Percentiles rank a stretch among this genome's conserved stretches.
Conservation (phyloP, 2,113 vertebrate species). For the Pycnonotus jocosus region DNA sequence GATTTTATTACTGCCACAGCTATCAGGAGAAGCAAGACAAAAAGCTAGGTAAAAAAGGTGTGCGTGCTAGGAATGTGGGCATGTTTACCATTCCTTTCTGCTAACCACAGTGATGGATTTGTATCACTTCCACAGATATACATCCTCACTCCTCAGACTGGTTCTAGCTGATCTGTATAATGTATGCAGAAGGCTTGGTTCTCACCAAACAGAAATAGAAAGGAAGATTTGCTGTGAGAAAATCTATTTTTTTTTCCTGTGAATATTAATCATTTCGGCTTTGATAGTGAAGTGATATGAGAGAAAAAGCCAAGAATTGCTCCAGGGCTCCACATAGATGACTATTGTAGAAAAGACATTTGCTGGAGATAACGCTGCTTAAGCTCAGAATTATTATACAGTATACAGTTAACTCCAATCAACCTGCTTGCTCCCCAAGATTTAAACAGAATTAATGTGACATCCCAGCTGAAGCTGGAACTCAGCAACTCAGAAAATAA, state of each 20-base stretch:
- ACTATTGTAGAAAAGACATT: slow-evolving; percentile 53
- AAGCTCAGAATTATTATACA: slow-evolving; percentile 50
- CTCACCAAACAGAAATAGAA: slow-evolving; percentile 50
- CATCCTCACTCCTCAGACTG: background rate
- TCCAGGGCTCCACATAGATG: slow-evolving; percentile 54
- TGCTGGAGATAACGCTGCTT: slow-evolving; percentile 49
- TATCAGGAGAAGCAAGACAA: background rate
- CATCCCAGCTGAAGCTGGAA: slow-evolving; percentile 39
- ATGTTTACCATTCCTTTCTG: background rate
- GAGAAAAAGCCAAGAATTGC: slow-evolving; percentile 54
- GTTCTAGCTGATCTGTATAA: slow-evolving; percentile 38
- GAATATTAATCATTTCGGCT: slow-evolving; percentile 65
- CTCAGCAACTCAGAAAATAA: slow-evolving; percentile 43
- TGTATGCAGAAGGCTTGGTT: slow-evolving; percentile 34
- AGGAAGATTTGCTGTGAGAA: slow-evolving; percentile 31
- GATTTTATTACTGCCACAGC: background rate
- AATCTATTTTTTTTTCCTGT: slow-evolving; percentile 29
- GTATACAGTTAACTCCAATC: slow-evolving; percentile 37
- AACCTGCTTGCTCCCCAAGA: slow-evolving; percentile 35
- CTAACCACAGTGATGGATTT: background rate
- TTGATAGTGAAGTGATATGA: slow-evolving; percentile 53
- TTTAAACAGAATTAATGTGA: slow-evolving; percentile 57
- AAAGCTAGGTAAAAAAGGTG: background rate
- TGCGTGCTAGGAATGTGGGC: background rate
- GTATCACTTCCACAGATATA: background rate